A percentile compares a stretch with the other conserved stretches of the same genome.
Conservation (phyloP, 2,888 invertebrate genomes). For the Cyclophora punctaria region DNA sequence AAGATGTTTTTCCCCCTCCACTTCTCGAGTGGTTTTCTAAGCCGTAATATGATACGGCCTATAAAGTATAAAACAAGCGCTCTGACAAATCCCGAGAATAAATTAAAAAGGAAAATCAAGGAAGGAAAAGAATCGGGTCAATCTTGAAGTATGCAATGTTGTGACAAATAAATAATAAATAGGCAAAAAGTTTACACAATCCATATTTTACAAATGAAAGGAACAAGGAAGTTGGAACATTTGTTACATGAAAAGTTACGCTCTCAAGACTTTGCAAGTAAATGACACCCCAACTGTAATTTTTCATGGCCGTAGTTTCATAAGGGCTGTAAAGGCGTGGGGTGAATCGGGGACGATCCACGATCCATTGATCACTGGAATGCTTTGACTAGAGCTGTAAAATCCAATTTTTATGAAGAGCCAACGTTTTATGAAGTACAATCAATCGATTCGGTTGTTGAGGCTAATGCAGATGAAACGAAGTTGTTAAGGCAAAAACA, state of each 20-base stretch:
- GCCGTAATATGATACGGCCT: no score
- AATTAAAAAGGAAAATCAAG: no score
- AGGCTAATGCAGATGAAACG: no score
- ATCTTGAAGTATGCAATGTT: background rate
- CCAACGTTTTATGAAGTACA: no score
- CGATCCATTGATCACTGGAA: conserved; percentile 14
- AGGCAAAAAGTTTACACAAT: conserved; percentile 4
- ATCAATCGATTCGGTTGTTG: no score
- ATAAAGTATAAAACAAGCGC: no score
- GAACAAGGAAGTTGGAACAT: conserved; percentile 12
- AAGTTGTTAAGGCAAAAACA: no score
- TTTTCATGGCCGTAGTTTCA: conserved; percentile 20
- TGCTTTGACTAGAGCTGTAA: conserved; percentile 1
- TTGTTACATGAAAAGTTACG: conserved; percentile 16
- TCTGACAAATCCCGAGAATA: no score
- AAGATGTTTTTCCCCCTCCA: no score
- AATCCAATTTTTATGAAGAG: no score
- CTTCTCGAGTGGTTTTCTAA: no score
- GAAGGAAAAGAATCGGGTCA: no score
- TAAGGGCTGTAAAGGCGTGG: conserved; percentile 18
- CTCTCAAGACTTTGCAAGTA: conserved; percentile 13
- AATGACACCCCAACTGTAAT: conserved; percentile 15
- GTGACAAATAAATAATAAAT: background rate
- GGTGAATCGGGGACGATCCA: conserved; percentile 12
- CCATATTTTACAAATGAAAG: conserved; percentile 8